These are phyloP conservation scores for Eumerus sabulonum DNA, from an alignment of 2,888 invertebrate species.

Conservation along the genomic window DNA sequence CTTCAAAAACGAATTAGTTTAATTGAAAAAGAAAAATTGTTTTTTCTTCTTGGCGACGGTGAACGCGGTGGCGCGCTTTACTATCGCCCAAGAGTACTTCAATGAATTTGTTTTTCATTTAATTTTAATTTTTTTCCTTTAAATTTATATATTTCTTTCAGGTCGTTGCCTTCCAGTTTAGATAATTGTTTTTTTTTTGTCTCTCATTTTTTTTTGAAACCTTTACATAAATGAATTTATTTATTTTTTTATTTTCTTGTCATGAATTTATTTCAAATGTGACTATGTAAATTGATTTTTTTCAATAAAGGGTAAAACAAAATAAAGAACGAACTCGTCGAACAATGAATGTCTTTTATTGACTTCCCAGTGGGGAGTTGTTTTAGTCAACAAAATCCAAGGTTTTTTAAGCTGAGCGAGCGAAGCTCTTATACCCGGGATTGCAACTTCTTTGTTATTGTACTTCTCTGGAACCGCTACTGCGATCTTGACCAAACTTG, in stretches of 20 bases:
- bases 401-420: background rate
- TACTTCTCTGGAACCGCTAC: too few relatives aligned
- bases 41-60: conserved; percentile 9
- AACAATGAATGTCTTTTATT: conserved; percentile 22
- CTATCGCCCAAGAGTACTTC: conserved; percentile 48
- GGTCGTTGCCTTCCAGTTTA: conserved; percentile 55
- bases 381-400: background rate
- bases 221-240: too few relatives aligned
- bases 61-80: too few relatives aligned
- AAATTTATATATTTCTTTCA: conserved; percentile 46
- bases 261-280: conserved; percentile 26
- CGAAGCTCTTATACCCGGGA: too few relatives aligned
- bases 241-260: conserved; percentile 10
- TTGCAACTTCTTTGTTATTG: too few relatives aligned
- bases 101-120: too few relatives aligned
- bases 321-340: conserved; percentile 53
- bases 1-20: too few relatives aligned
- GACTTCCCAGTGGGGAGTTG: background rate
- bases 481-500: too few relatives aligned
- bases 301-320: conserved; percentile 60
- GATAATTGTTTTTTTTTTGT: conserved; percentile 19
- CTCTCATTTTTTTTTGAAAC: too few relatives aligned
- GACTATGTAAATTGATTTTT: conserved; percentile 45
- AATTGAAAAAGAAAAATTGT: background rate
- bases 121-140: too few relatives aligned